Base-by-base conservation (phyloP, 92 coral and sea anemone genomes). In the Anthopleura xanthogrammica region DNA sequence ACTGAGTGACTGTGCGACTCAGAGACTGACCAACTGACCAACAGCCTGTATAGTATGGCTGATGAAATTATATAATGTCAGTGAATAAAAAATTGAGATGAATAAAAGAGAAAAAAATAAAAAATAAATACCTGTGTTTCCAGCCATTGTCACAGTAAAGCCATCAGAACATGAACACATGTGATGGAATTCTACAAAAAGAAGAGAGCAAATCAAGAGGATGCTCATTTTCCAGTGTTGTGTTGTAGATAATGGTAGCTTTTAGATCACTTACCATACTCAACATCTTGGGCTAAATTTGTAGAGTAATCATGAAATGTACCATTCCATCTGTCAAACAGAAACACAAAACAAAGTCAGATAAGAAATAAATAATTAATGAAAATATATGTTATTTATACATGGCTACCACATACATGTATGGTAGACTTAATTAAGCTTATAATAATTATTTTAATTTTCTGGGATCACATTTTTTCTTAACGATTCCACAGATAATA, bases 121-220 rank as follows among this genome's bases (percentile, higher is more conserved):
- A 12, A 8, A 9, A 36, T 10, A 39, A 12, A 13, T 60, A 94
- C 99, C 99, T 90, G 98, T 89, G 4, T 92, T 88, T 29, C 90
- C 90, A 62, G 95, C 98, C 99, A 96, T 96, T n/a, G 99, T 94
- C 17, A 94, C 98, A 79, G 92, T 89, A 80, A 92, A 94, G n/a
- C 99, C 99, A 94, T 96, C 99, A 42, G 99, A 96, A 77, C 98
- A 92, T 13, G 99, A 96, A 76, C 94, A 90, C 94, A 96, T 92
- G 86, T 96, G 99, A 78, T 92, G 95, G 65, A 94, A 88, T 74
- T 90, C 99, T 96, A 65, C 46, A 65, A 11, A 10, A 40, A 79
- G 58, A 46, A 82, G 58, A 65, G n/a, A 5, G 50, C 50, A 46
- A 29, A 4, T 46, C 5, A 46, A 46, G 50, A 46, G 36, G 70